Evolutionary conservation across 2,888 invertebrate genomes (phyloP), one percentile per base, ranked within the genome.

Genomic region (Pachycephus smyrnensis): DNA sequence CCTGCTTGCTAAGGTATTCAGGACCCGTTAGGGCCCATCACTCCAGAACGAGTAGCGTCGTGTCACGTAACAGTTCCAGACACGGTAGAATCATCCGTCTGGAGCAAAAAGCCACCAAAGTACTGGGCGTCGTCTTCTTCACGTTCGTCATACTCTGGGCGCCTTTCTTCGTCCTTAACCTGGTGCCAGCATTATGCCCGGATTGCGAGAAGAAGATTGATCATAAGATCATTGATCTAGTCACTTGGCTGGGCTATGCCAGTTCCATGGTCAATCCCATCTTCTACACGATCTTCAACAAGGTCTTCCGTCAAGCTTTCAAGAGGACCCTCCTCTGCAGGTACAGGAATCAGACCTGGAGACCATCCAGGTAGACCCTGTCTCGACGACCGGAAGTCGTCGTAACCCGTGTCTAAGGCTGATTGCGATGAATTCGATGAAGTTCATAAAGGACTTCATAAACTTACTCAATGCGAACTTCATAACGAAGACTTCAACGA

Each of bases 91-190:
- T 96, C 87, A 94, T 98, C 77, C 94, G 97, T 6, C 94, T 98
- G 76, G 98, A 99, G 90, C 98, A 98, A 90, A 98, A 98, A 91
- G 99, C 99, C 0, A 98, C 98, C 15, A 98, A 98, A 92, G 98
- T 98, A 6, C 92, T 98, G 32, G 98, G 98, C 4, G 97, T 98
- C 1, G 98, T 98, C 1, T 98, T 98, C 92, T 97, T 97, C 92
- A 97, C 97, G 0, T 98, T 98, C 90, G 98, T 98, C 37, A 95
- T 98, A 73, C 94, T 98, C 68, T 98, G 98, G 98, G 96, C 98
- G n/a, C 98, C 98, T 15, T 98, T 98, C 92, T 98, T 98, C 91
- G 96, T 97, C 11, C 93, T 97, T 15, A 98, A 98, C 89, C 94
- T 98, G 89, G 92, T 98, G 82, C 96, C 97, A 23, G 96, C 96